phyloP scores from a whole-genome alignment of 1,140 invertebrate genomes.

The Brachionus koreanus region DNA sequence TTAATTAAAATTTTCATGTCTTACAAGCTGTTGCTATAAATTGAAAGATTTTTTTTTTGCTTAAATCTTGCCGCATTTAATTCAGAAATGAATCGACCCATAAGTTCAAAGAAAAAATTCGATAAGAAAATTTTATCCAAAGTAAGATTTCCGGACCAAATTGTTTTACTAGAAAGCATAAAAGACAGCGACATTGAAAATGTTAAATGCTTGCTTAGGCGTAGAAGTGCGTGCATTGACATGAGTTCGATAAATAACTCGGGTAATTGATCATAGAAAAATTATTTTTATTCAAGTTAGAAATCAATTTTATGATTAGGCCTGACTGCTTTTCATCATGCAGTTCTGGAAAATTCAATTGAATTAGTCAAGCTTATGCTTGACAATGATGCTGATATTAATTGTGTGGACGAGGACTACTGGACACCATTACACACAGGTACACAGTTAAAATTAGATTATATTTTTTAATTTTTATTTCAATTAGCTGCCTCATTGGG shows the following conservation, averaged over 20 bases:
- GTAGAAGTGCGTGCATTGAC: conserved; percentile 53
- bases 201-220: conserved; percentile 52
- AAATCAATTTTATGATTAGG: neutral
- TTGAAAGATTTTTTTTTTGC: neutral
- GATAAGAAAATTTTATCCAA: conserved; percentile 36
- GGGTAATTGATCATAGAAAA: conserved; percentile 47
- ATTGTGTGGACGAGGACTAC: conserved; percentile 83
- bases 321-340: conserved; percentile 39
- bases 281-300: neutral
- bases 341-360: conserved; percentile 91
- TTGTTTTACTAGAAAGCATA: conserved; percentile 57
- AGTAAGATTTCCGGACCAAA: conserved; percentile 56
- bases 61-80: neutral
- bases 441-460: neutral
- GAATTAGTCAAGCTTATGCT: conserved; percentile 91
- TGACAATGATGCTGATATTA: conserved; percentile 90
- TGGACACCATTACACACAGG: conserved; percentile 67
- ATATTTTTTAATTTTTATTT: neutral
- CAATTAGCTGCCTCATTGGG: conserved; percentile 26
- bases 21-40: neutral
- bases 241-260: conserved; percentile 54
- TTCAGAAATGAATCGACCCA: neutral
- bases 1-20: neutral
- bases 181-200: conserved; percentile 56
- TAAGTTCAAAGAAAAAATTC: neutral